Evolutionary conservation across 2,888 invertebrate genomes (phyloP).

Genomic region (Campoletis raptor): DNA sequence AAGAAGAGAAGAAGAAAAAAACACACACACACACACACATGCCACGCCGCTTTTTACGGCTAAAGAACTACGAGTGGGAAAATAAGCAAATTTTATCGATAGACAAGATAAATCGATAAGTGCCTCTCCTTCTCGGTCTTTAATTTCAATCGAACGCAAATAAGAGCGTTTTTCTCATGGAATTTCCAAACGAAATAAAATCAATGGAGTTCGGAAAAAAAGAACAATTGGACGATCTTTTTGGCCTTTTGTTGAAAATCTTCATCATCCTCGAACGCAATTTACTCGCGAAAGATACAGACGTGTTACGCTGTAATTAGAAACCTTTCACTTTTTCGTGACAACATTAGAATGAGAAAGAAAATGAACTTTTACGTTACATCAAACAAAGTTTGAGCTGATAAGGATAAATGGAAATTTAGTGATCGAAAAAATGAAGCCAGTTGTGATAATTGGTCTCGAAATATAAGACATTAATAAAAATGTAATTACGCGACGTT

Average conservation of each 20-base stretch:
- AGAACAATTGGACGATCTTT: no score
- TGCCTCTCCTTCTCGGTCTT: not conserved
- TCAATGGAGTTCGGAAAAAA: not conserved
- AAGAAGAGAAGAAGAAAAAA: slow-evolving; percentile 38
- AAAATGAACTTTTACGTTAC: not conserved
- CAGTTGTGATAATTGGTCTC: not conserved
- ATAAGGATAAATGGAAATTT: not conserved
- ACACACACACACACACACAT: not conserved
- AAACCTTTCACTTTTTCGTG: not conserved
- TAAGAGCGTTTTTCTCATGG: not conserved
- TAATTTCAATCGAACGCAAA: not conserved
- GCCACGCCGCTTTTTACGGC: slow-evolving; percentile 9
- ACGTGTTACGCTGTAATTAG: not conserved
- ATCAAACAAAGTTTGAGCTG: not conserved
- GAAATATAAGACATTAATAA: not conserved
- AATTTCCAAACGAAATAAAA: not conserved
- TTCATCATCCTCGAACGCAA: not conserved
- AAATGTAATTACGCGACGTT: slow-evolving; percentile 9
- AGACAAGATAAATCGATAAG: slow-evolving; percentile 13
- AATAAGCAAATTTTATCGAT: slow-evolving; percentile 13
- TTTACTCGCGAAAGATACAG: not conserved
- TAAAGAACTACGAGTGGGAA: slow-evolving; percentile 3
- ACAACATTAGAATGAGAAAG: not conserved
- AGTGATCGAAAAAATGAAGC: not conserved
- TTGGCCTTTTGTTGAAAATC: no score